Conservation (phyloP, 2,113 vertebrate genomes). For the Hucho hucho region DNA sequence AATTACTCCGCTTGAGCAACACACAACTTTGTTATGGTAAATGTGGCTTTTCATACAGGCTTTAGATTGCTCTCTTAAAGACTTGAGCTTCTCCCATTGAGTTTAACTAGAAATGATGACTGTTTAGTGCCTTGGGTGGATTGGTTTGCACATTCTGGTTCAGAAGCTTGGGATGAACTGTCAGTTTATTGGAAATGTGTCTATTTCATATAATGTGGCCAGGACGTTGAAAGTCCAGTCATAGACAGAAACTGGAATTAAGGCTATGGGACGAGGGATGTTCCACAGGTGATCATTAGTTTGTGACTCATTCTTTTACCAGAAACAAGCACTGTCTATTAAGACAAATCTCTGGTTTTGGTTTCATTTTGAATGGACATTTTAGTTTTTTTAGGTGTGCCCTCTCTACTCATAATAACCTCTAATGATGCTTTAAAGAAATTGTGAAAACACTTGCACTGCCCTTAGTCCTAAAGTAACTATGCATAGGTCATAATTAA, state of each 20-base stretch:
- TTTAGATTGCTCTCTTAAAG: not conserved
- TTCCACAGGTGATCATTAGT: not conserved
- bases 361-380: not conserved
- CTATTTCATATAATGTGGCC: not conserved
- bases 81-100: conserved; percentile 7
- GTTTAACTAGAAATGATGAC: conserved; percentile 29
- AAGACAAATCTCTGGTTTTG: not conserved
- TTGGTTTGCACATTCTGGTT: conserved; percentile 46
- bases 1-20: not conserved
- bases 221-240: not conserved
- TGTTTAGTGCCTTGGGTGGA: conserved; percentile 60
- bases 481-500: too few species aligned
- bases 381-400: not conserved
- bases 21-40: not conserved
- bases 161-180: conserved; percentile 49
- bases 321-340: not conserved
- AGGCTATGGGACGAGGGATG: not conserved
- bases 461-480: too few species aligned
- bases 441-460: too few species aligned
- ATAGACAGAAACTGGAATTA: not conserved
- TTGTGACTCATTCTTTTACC: not conserved
- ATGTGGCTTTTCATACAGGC: not conserved
- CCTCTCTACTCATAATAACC: not conserved
- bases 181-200: conserved; percentile 10
- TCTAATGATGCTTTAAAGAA: not conserved